phyloP scores from a whole-genome alignment of 2,888 invertebrate genomes.

The Entomobrya multifasciata region DNA sequence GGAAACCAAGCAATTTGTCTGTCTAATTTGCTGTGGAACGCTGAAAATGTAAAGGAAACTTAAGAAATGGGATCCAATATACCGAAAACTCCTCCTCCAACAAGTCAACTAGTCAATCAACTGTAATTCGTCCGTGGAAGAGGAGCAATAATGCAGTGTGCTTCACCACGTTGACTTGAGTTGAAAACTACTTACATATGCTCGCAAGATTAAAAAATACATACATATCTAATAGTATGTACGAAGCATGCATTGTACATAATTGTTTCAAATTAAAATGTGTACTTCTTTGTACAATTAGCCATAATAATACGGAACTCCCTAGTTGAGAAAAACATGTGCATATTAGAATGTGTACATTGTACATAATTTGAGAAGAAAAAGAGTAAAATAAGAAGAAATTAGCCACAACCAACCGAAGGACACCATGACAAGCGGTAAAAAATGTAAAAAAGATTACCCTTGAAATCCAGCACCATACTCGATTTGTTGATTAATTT shows the following conservation, averaged over 20 bases:
- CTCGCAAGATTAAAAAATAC: too few relatives aligned
- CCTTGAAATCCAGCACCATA: neutral
- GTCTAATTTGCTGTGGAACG: slow-evolving; percentile 80
- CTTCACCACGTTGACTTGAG: too few relatives aligned
- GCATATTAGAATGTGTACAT: neutral
- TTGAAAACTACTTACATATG: neutral
- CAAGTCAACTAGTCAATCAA: slow-evolving; percentile 72
- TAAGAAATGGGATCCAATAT: slow-evolving; percentile 76
- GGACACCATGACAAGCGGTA: slow-evolving; percentile 43
- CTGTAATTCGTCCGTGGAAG: slow-evolving; percentile 53
- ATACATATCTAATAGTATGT: neutral
- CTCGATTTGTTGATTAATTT: slow-evolving; percentile 39
- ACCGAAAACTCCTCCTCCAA: slow-evolving; percentile 65
- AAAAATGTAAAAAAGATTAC: slow-evolving; percentile 33
- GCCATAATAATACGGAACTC: neutral
- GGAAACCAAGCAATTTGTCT: slow-evolving; percentile 79
- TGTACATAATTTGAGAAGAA: slow-evolving; percentile 25
- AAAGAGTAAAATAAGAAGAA: neutral
- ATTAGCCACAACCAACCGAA: neutral
- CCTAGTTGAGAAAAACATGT: neutral
- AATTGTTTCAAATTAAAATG: slow-evolving; percentile 6
- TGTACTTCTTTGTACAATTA: neutral
- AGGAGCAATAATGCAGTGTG: too few relatives aligned
- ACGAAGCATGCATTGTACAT: neutral
- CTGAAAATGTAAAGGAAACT: slow-evolving; percentile 73